Evolutionary conservation across 1,140 invertebrate genomes (phyloP).

Genomic region (Lithobius niger): DNA sequence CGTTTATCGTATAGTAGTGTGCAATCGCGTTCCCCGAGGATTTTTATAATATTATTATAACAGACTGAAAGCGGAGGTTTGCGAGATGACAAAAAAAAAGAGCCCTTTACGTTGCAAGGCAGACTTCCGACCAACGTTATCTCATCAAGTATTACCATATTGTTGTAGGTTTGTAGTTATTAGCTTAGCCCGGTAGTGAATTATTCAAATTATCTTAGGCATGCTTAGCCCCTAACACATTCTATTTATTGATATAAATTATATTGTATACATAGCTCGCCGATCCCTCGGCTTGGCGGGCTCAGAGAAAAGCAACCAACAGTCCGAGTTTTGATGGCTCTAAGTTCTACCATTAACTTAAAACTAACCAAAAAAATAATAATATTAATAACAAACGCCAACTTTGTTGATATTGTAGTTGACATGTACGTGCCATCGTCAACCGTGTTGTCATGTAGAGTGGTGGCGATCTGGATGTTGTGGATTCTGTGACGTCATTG

Average conservation of each 20-base stretch:
- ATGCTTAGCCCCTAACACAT: conserved; percentile 2
- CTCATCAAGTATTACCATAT: conserved; percentile 10
- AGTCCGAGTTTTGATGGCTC: conserved; percentile 1
- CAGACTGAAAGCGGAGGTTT: too few relatives aligned
- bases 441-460: neutral
- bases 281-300: neutral
- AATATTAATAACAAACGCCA: too few relatives aligned
- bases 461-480: conserved; percentile 6
- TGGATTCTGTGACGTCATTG: conserved; percentile 6
- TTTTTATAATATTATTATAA: too few relatives aligned
- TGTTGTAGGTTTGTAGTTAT: conserved; percentile 4
- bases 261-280: neutral
- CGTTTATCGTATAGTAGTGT: too few relatives aligned
- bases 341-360: neutral
- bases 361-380: too few relatives aligned
- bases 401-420: neutral
- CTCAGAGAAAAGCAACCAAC: neutral
- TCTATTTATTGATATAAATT: conserved; percentile 9
- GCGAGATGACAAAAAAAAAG: too few relatives aligned
- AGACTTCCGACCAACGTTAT: conserved; percentile 6
- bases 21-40: too few relatives aligned
- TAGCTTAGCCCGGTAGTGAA: neutral
- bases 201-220: neutral
- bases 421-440: neutral
- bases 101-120: neutral